Base-by-base conservation (phyloP, 2,888 invertebrate species). In the Chironomus riparius region DNA sequence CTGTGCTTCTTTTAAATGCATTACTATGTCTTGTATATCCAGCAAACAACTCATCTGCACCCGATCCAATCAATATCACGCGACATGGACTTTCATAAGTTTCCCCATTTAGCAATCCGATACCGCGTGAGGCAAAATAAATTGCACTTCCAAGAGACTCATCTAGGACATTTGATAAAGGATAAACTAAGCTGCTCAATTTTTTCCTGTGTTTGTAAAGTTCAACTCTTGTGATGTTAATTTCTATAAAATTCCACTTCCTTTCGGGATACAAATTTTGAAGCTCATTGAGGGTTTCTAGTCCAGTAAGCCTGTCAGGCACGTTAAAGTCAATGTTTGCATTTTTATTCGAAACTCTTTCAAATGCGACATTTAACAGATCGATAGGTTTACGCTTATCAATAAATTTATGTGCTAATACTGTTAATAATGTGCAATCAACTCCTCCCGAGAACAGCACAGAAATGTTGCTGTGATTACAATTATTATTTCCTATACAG, bases 21-120 rank as follows among this genome's bases (percentile, higher is more conserved):
- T 90, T 91, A 80, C 95, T 87, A 81, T 98, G 97, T 77, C 96
- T 88, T 48, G 91, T 90, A 82, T 98, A 98, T 2, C 98, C 98
- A 70, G 95, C 97, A 81, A 98, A 92, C 78, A 98, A 87, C 85
- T 99, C 99, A 87, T 99, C 99, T 0, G 98, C 98, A 6, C 98
- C 98, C 62, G 47, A 56, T 10, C 70, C 65, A 12, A 74, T 65
- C 2, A 50, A 15, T 62, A 76, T 71, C 5, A 81, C 81, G 76
- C 81, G 79, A 15, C 79, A 77, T 6, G 79, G 65, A 21, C 80
- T 80, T 69, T 77, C 76, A 70, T 79, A 80, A 3, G 15, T n/a
- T 12, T 61, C 22, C 3, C 56, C 77, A 68, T 78, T 77, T n/a
- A 77, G 79, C 70, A 75, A 76, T 10, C 90, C 91, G 78, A 85